A percentile compares a stretch with the other conserved stretches of the same genome.
Evolutionary conservation across 2,113 vertebrate species (phyloP).

Genomic region (Tupaia chinensis): DNA sequence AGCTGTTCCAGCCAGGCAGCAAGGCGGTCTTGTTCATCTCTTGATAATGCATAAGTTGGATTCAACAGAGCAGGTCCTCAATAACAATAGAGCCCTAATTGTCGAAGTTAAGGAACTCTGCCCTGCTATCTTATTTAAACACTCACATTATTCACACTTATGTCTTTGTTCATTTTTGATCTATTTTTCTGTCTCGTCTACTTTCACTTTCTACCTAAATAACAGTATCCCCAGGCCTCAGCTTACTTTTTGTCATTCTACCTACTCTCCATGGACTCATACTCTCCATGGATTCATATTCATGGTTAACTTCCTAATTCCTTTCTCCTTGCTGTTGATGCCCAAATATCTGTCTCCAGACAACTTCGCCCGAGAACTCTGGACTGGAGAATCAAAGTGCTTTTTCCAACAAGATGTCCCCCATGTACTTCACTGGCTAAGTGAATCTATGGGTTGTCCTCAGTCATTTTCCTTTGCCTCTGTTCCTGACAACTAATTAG

Average conservation of each 20-base stretch:
- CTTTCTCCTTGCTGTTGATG: slow-evolving; percentile 14
- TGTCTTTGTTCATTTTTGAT: background rate
- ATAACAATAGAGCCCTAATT: background rate
- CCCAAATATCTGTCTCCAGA: slow-evolving; percentile 12
- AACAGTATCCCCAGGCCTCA: background rate
- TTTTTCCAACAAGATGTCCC: slow-evolving; percentile 17
- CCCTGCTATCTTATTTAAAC: background rate
- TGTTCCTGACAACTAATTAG: background rate
- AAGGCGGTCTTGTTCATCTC: background rate
- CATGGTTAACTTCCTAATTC: background rate
- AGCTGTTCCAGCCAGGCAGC: background rate
- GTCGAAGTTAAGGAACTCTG: background rate
- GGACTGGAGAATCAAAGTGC: slow-evolving; percentile 31
- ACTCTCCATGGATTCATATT: background rate
- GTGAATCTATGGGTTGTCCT: background rate
- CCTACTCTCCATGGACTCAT: background rate
- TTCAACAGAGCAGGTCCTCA: background rate
- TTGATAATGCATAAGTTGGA: background rate
- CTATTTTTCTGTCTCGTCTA: background rate
- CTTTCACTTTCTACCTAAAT: background rate
- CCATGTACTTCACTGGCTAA: background rate
- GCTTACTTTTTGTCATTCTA: background rate
- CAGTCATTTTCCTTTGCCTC: background rate
- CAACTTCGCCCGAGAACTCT: background rate
- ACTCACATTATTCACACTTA: background rate